phyloP scores from a whole-genome alignment of 1,140 invertebrate genomes.

The Aphis craccivora region DNA sequence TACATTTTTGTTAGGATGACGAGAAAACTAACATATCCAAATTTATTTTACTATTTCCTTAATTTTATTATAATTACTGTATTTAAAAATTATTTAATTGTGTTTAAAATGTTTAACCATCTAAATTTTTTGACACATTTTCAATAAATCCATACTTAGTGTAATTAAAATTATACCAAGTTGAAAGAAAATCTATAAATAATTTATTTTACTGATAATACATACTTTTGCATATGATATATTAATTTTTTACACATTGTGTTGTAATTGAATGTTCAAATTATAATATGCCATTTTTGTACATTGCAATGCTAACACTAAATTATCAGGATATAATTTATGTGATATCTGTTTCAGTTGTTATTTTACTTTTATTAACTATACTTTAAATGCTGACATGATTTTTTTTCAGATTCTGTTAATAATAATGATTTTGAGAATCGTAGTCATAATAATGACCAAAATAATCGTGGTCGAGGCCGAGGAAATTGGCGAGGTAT shows the following conservation, averaged over 20 bases:
- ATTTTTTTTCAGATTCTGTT: not conserved
- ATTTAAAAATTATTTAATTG: not conserved
- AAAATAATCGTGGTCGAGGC: not conserved
- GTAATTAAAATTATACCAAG: too few relatives aligned
- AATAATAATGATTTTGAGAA: not conserved
- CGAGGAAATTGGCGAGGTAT: constrained; percentile 27
- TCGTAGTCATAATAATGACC: not conserved
- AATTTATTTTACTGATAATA: not conserved
- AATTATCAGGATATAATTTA: not conserved
- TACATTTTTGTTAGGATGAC: not conserved
- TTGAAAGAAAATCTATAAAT: too few relatives aligned
- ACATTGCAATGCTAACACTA: not conserved
- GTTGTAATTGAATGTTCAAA: not conserved
- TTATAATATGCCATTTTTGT: not conserved
- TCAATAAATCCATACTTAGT: not conserved
- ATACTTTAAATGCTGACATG: not conserved
- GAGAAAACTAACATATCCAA: not conserved
- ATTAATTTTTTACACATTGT: not conserved
- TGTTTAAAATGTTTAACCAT: too few relatives aligned
- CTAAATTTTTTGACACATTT: not conserved
- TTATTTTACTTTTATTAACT: not conserved
- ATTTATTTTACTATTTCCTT: not conserved
- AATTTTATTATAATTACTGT: not conserved
- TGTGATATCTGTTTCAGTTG: not conserved
- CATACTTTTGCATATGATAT: not conserved